A percentile compares a stretch with the other conserved stretches of the same genome.
Conservation (phyloP, 2,113 vertebrate genomes). For the Perca fluviatilis region DNA sequence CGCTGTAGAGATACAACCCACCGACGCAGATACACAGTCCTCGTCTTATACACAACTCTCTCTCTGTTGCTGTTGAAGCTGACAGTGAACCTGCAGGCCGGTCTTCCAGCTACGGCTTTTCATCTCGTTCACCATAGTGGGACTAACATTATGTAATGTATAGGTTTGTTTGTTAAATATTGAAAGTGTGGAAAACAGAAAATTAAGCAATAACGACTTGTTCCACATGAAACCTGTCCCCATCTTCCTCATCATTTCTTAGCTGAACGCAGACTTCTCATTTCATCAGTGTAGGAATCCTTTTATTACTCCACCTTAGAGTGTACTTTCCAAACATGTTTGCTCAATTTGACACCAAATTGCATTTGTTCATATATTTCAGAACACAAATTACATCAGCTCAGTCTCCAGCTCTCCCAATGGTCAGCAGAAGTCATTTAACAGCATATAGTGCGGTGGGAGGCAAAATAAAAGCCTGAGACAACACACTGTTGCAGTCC, state of each 20-base stretch:
- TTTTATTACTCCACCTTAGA: not conserved
- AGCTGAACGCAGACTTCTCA: slow-evolving; percentile 36
- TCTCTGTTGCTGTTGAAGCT: not conserved
- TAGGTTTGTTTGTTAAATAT: not conserved
- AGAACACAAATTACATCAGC: slow-evolving; percentile 57
- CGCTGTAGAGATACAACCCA: too few species aligned
- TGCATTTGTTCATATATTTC: slow-evolving; percentile 67
- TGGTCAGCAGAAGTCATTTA: slow-evolving; percentile 6
- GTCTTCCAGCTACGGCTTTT: not conserved
- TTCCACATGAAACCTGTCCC: not conserved
- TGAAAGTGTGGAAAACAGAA: not conserved
- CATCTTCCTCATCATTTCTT: slow-evolving; percentile 29
- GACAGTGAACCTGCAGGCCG: not conserved
- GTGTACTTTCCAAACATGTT: slow-evolving; percentile 39
- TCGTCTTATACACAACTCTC: not conserved
- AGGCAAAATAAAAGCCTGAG: not conserved
- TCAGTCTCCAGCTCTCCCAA: not conserved
- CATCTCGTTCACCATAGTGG: not conserved
- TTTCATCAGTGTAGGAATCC: slow-evolving; percentile 14
- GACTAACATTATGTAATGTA: not conserved
- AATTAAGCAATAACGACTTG: not conserved
- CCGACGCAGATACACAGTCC: not conserved
- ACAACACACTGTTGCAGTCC: not conserved
- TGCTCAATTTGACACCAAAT: slow-evolving; percentile 69
- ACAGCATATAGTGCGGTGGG: not conserved